Evolutionary conservation across 1,140 invertebrate species (phyloP), one percentile per base, ranked within the genome.

Genomic region (Glossosoma conforme): DNA sequence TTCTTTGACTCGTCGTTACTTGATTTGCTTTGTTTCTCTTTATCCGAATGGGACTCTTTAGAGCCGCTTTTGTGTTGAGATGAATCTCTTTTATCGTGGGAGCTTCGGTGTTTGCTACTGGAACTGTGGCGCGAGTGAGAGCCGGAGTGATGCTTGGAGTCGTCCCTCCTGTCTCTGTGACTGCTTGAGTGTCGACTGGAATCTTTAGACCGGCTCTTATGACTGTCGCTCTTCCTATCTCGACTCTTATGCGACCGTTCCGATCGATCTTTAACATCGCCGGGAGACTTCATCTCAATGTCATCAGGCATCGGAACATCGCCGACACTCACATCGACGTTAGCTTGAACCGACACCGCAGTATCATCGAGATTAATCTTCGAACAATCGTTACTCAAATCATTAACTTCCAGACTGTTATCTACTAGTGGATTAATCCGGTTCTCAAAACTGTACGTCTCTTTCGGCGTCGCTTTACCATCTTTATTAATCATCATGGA

Each of bases 91-190:
- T 57, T 55, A 24, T 55, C 48, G 13, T 49, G 41, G 2, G 68
- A 71, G 5, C 66, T 67, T 63, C 60, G 24, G n/a, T 50, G 60
- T 47, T 61, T 64, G 15, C 53, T 59, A 43, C 62, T 57, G 42
- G 63, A 67, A 53, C 61, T 67, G 22, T 74, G 68, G 58, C 63
- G 66, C 14, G 67, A 72, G 48, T 60, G 67, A 1, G 69, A 69
- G 46, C 52, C 50, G 5, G 37, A 50, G 35, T 49, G 17, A 46
- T 65, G 65, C 46, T 69, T 72, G 3, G 69, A 70, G 44, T 74
- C 68, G 11, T 67, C 67, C 58, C 65, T 66, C 56, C 63, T 73
- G 47, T 76, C 72, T 62, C 68, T 72, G 30, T 68, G 70, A 50
- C 53, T 54, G 30, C 62, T 67, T 28, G 62, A 60, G 59, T 70